A percentile compares a stretch with the other conserved stretches of the same genome.
phyloP scores from a whole-genome alignment of 2,113 vertebrate genomes.

The Polypterus senegalus region DNA sequence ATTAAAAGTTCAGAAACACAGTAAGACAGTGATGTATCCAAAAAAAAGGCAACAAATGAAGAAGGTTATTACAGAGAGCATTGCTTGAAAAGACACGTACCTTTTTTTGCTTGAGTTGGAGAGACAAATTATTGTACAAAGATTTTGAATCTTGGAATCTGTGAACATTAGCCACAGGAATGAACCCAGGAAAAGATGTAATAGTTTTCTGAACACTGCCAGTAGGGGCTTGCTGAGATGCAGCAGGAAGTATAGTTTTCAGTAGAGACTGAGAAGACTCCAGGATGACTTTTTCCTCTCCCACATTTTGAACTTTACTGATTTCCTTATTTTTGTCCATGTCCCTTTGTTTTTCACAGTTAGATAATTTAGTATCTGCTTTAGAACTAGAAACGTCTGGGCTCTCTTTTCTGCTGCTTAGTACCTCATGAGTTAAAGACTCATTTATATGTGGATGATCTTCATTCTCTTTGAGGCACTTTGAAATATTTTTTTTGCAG shows the following conservation, averaged over 20 bases:
- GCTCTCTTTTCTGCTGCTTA: fast-evolving
- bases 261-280: conserved; percentile 36
- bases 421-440: fast-evolving
- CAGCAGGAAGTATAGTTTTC: conserved; percentile 15
- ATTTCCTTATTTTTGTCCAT: not conserved
- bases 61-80: not conserved
- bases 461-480: not conserved
- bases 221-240: conserved; percentile 12
- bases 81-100: conserved; percentile 29
- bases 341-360: not conserved
- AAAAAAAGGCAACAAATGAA: not conserved
- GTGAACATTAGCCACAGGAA: conserved; percentile 6
- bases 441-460: not conserved
- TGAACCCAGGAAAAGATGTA: conserved; percentile 40
- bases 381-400: fast-evolving
- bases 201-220: conserved; percentile 36
- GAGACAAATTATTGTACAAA: conserved; percentile 43
- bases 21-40: not conserved
- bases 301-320: not conserved
- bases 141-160: conserved; percentile 19
- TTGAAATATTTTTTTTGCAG: too few relatives aligned
- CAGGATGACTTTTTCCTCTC: conserved; percentile 30
- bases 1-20: not conserved
- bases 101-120: conserved; percentile 78
- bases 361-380: fast-evolving